A percentile compares a stretch with the other conserved stretches of the same genome.
phyloP scores from a whole-genome alignment of 2,888 invertebrate species.

The Zygogramma bicolorata region DNA sequence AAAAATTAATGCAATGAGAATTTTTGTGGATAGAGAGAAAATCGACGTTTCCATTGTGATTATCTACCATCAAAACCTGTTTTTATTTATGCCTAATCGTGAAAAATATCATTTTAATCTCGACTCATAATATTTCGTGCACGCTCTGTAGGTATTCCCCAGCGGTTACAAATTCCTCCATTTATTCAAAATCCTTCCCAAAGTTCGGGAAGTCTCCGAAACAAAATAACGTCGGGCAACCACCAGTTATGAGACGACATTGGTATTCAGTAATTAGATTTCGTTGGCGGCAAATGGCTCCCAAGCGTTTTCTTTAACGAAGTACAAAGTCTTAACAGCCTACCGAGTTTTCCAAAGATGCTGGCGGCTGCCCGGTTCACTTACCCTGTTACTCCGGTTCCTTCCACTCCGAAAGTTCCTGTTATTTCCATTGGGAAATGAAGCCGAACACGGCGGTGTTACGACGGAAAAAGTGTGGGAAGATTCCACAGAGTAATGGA shows the following conservation, averaged over 20 bases:
- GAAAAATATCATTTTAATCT: no score
- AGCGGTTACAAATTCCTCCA: neutral
- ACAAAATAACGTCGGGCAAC: constrained; percentile 33
- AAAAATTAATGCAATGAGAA: no score
- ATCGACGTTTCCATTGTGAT: no score
- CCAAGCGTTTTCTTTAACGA: constrained; percentile 44
- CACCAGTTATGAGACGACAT: constrained; percentile 36
- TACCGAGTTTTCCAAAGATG: constrained; percentile 35
- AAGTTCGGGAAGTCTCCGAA: constrained; percentile 9
- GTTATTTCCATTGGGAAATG: constrained; percentile 46
- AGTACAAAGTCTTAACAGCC: constrained; percentile 45
- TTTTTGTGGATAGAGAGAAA: no score
- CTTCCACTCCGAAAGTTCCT: constrained; percentile 36
- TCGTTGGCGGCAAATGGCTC: constrained; percentile 37
- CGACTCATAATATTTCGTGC: no score
- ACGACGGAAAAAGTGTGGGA: neutral
- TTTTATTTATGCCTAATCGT: no score
- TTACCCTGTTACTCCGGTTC: constrained; percentile 32
- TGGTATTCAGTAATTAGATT: constrained; percentile 46
- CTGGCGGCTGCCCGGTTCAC: constrained; percentile 16
- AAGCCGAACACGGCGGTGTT: neutral
- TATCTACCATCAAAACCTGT: no score
- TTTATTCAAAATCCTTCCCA: constrained; percentile 28
- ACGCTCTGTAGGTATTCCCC: no score
- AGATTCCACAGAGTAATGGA: neutral